Conservation (phyloP, 2,113 vertebrate genomes). For the Anser brachyrhynchus region DNA sequence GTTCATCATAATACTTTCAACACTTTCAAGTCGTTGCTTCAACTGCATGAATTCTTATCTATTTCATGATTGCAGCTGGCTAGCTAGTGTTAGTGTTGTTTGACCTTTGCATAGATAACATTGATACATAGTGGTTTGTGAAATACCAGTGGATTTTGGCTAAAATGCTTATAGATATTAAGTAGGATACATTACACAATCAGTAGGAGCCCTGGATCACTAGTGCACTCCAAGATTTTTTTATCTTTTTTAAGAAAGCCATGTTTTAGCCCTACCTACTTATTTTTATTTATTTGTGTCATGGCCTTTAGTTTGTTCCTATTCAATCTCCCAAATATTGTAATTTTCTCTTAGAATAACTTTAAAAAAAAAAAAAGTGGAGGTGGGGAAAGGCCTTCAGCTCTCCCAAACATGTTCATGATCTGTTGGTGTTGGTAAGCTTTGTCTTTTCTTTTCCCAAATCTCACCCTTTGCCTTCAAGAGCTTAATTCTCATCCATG, state of each 20-base stretch:
- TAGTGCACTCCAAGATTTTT: not conserved
- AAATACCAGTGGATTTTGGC: not conserved
- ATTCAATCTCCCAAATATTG: not conserved
- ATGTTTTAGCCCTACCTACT: accelerated
- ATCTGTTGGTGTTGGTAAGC: not conserved
- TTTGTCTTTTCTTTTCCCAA: not conserved
- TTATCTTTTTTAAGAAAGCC: accelerated
- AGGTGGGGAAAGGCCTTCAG: not conserved
- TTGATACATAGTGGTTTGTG: too few relatives aligned
- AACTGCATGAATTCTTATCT: not conserved
- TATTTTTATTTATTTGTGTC: accelerated
- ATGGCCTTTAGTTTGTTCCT: not conserved
- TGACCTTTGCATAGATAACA: not conserved
- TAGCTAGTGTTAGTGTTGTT: not conserved
- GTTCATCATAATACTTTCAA: not conserved
- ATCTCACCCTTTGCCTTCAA: not conserved
- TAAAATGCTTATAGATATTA: not conserved
- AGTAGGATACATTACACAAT: not conserved
- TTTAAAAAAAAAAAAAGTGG: accelerated
- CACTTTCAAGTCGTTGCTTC: not conserved
- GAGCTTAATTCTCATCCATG: not conserved
- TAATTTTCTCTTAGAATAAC: not conserved
- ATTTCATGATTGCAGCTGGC: not conserved
- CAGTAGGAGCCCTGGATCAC: not conserved
- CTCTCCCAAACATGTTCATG: not conserved